phyloP scores from a whole-genome alignment of 1,140 invertebrate genomes.

The Acromyrmex heyeri region DNA sequence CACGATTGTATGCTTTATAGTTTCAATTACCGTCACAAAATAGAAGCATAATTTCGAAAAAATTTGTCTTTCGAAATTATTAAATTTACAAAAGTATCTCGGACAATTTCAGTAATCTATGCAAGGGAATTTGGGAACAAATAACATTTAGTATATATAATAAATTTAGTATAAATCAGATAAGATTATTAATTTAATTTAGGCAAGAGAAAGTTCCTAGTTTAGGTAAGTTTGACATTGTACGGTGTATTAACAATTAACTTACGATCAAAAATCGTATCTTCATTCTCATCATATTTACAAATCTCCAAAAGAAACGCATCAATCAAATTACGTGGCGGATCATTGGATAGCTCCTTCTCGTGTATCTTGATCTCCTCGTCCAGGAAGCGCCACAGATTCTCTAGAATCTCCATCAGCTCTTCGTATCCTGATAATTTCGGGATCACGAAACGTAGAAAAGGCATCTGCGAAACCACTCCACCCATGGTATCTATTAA shows the following conservation, averaged over 20 bases:
- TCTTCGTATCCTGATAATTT: constrained; percentile 88
- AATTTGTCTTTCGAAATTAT: no score
- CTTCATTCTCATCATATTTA: constrained; percentile 20
- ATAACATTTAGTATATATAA: not conserved
- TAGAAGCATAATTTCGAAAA: not conserved
- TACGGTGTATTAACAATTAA: not conserved
- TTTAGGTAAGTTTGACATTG: not conserved
- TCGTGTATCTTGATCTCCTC: constrained; percentile 87
- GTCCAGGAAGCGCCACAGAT: constrained; percentile 85
- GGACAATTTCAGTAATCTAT: not conserved
- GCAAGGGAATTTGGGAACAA: not conserved
- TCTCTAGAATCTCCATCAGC: constrained; percentile 82
- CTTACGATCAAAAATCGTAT: constrained; percentile 80
- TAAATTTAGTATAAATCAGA: no score
- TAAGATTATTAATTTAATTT: not conserved
- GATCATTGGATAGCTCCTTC: constrained; percentile 83
- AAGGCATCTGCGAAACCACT: constrained; percentile 89
- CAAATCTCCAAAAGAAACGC: constrained; percentile 89
- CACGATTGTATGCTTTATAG: not conserved
- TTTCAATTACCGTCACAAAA: not conserved
- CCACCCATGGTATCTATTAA: constrained; percentile 90
- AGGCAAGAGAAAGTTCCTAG: not conserved
- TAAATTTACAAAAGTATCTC: not conserved
- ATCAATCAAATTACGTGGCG: constrained; percentile 91
- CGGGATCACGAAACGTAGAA: constrained; percentile 88